Conservation (phyloP, 2,888 invertebrate species). For the Cheilosia urbana region DNA sequence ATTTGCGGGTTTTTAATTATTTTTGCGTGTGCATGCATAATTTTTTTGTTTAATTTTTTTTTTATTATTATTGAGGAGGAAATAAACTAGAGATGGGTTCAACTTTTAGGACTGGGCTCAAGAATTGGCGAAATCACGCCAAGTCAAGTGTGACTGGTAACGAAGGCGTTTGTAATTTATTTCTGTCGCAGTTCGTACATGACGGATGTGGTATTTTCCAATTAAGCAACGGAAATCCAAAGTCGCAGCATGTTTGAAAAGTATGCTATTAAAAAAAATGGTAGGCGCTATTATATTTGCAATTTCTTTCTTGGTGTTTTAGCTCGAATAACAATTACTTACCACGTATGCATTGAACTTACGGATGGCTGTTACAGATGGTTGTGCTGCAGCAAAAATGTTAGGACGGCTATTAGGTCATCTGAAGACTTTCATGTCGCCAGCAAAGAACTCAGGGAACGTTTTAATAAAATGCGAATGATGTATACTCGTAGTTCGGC, state of each 20-base stretch:
- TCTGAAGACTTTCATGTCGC: too few relatives aligned
- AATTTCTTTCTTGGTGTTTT: too few relatives aligned
- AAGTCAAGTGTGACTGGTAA: constrained; percentile 3
- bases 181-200: not conserved
- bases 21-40: constrained; percentile 71
- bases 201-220: constrained; percentile 42
- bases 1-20: constrained; percentile 67
- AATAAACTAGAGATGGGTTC: constrained; percentile 46
- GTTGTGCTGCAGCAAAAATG: too few relatives aligned
- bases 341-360: too few relatives aligned
- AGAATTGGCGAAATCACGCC: constrained; percentile 36
- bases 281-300: too few relatives aligned
- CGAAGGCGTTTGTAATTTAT: not conserved
- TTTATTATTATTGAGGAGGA: constrained; percentile 11
- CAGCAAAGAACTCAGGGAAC: too few relatives aligned
- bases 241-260: constrained; percentile 1
- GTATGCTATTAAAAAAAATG: constrained; percentile 3
- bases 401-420: too few relatives aligned
- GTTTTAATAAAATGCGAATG: too few relatives aligned
- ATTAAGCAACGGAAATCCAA: constrained; percentile 26
- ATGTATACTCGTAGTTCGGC: too few relatives aligned
- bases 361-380: too few relatives aligned
- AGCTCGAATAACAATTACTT: too few relatives aligned
- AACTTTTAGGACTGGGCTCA: not conserved
- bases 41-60: constrained; percentile 31